These are phyloP conservation scores for Xanthorhoe designata DNA, from an alignment of 2,888 invertebrate genomes.

Conservation along the genomic window DNA sequence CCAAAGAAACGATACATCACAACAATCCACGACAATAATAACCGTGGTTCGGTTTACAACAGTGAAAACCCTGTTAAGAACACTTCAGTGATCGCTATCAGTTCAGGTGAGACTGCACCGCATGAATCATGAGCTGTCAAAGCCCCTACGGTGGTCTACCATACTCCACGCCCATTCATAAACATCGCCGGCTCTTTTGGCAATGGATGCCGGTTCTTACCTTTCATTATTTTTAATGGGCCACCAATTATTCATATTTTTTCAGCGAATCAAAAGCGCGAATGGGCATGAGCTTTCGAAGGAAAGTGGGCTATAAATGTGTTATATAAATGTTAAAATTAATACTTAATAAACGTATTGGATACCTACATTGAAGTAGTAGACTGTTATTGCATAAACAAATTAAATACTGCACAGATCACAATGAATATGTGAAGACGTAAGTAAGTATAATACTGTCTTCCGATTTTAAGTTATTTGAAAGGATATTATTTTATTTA, in stretches of 20 bases:
- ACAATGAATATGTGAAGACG: too few relatives aligned
- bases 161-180: conserved; percentile 36
- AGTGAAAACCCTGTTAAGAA: neutral
- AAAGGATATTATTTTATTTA: too few relatives aligned
- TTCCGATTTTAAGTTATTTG: too few relatives aligned
- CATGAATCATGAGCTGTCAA: conserved; percentile 17
- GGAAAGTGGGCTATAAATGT: conserved; percentile 49
- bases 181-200: conserved; percentile 21
- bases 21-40: too few relatives aligned
- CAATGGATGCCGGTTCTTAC: conserved; percentile 13
- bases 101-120: neutral
- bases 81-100: neutral
- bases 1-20: too few relatives aligned
- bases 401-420: too few relatives aligned
- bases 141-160: conserved; percentile 28
- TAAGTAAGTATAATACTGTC: too few relatives aligned
- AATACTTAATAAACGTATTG: neutral
- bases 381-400: neutral
- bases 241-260: conserved; percentile 37
- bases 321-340: conserved; percentile 46
- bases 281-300: conserved; percentile 8
- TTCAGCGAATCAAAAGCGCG: conserved; percentile 17
- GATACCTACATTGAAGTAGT: neutral
- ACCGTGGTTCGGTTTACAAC: too few relatives aligned
- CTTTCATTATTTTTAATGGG: conserved; percentile 31